Evolutionary conservation across 2,888 invertebrate species (phyloP).

Genomic region (Agriopis marginaria): DNA sequence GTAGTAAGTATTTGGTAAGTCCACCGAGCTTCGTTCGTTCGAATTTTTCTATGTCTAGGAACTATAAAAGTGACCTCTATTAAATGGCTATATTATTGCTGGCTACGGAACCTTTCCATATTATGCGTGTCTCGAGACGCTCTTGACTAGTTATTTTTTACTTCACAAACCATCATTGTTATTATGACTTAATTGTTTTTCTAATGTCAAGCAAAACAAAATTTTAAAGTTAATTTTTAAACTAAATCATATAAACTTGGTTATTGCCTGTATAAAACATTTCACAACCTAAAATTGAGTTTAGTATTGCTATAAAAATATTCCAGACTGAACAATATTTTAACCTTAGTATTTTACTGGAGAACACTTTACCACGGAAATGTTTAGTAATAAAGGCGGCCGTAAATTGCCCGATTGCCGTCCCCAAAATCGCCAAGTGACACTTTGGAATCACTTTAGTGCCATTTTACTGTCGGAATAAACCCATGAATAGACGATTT

Average conservation of each 20-base stretch:
- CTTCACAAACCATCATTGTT: too few relatives aligned
- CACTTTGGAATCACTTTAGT: conserved; percentile 42
- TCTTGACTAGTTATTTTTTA: too few relatives aligned
- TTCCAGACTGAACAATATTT: conserved; percentile 8
- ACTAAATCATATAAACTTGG: not conserved
- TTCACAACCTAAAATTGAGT: not conserved
- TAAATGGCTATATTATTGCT: too few relatives aligned
- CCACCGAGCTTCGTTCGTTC: too few relatives aligned
- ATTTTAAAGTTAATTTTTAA: not conserved
- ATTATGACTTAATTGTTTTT: too few relatives aligned
- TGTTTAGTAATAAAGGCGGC: conserved; percentile 27
- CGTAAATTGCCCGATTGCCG: conserved; percentile 31
- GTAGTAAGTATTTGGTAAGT: too few relatives aligned
- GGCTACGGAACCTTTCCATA: too few relatives aligned
- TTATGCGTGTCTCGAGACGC: too few relatives aligned
- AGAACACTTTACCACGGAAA: conserved; percentile 29
- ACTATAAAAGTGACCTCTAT: too few relatives aligned
- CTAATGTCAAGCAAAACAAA: too few relatives aligned
- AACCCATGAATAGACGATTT: conserved; percentile 28
- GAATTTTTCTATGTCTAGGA: too few relatives aligned
- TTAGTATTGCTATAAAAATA: not conserved
- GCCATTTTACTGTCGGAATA: conserved; percentile 44
- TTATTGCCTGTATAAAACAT: not conserved
- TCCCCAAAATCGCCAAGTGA: conserved; percentile 31
- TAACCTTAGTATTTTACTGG: conserved; percentile 15